These are phyloP conservation scores for Tichodroma muraria DNA, from an alignment of 2,113 vertebrate genomes.

Conservation along the genomic window DNA sequence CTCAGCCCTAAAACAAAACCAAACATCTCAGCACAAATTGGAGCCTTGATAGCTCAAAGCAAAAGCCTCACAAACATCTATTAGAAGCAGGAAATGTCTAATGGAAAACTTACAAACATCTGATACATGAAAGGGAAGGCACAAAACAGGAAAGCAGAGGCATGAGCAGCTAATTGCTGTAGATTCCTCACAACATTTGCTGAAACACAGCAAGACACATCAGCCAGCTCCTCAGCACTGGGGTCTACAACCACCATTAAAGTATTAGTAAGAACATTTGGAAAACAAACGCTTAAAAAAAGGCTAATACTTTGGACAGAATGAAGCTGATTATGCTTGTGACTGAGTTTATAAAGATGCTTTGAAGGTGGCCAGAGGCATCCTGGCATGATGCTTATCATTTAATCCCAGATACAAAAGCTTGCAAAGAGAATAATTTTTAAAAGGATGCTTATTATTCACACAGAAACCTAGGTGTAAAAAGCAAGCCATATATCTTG, in stretches of 20 bases:
- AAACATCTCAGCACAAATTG: conserved; percentile 61
- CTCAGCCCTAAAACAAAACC: conserved; percentile 52
- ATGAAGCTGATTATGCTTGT: neutral
- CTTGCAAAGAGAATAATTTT: neutral
- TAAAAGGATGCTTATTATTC: neutral
- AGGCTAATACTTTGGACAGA: neutral
- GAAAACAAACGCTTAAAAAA: neutral
- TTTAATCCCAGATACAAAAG: neutral
- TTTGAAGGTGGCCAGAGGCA: conserved; percentile 16
- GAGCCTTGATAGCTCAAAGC: conserved; percentile 64
- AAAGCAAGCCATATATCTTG: neutral
- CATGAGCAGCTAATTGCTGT: conserved; percentile 68
- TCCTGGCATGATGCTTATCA: neutral
- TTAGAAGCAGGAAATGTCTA: conserved; percentile 71
- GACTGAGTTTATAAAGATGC: neutral
- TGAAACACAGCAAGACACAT: conserved; percentile 56
- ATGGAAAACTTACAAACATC: conserved; percentile 72
- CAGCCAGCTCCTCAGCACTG: neutral
- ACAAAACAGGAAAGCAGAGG: conserved; percentile 66
- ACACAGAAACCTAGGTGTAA: neutral
- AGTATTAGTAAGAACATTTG: neutral
- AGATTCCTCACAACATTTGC: conserved; percentile 42
- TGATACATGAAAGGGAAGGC: conserved; percentile 70
- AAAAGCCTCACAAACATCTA: conserved; percentile 63
- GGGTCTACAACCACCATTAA: conserved; percentile 25